Evolutionary conservation across 35 echinoderm and acorn worm genomes (phyloP).

Genomic region (Amphiura filiformis): DNA sequence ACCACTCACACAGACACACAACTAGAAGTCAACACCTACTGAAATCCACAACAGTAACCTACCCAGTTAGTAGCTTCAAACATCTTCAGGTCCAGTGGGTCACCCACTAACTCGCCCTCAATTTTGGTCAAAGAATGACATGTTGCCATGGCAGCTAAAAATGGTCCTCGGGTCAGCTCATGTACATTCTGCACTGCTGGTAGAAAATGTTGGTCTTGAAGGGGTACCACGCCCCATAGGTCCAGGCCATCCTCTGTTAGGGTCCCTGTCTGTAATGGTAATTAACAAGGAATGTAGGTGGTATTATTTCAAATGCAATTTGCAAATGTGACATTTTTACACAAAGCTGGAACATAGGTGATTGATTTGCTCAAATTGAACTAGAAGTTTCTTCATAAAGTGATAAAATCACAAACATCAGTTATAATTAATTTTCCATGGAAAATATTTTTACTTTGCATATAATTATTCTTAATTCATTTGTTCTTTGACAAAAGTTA

Average conservation of each 20-base stretch:
- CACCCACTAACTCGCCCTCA: constrained; percentile 82
- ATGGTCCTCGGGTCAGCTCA: constrained; percentile 73
- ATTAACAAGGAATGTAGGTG: neutral
- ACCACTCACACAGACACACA: no score
- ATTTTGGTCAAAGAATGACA: constrained; percentile 91
- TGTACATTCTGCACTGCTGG: constrained; percentile 64
- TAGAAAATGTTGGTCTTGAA: constrained; percentile 79
- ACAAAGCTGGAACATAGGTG: neutral
- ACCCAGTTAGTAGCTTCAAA: constrained; percentile 98
- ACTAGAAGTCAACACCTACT: no score
- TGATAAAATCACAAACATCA: no score
- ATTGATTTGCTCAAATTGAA: neutral
- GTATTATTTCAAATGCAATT: neutral
- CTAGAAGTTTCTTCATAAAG: neutral
- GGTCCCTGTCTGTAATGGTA: constrained; percentile 72
- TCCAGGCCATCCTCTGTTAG: constrained; percentile 95
- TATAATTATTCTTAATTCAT: no score
- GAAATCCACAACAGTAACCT: neutral
- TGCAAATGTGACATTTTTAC: neutral
- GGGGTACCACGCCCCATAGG: constrained; percentile 89
- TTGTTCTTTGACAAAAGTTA: no score
- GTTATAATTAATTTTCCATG: no score
- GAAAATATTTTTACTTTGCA: no score
- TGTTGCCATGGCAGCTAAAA: constrained; percentile 93
- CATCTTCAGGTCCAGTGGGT: constrained; percentile 97